Conservation (phyloP, 1,140 invertebrate genomes). For the Bombus superbus region DNA sequence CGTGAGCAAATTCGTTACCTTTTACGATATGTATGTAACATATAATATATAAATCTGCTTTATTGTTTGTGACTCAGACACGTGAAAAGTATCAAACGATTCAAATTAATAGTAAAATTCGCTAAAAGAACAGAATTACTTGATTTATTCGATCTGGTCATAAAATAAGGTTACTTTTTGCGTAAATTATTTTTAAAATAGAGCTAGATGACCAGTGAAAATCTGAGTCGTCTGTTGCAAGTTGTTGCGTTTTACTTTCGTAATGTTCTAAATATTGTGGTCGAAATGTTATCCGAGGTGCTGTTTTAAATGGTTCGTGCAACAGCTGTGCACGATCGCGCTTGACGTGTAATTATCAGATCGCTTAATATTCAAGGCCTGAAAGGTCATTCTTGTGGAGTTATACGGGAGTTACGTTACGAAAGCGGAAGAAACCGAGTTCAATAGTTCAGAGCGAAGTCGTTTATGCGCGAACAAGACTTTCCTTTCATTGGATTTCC, state of each 20-base stretch:
- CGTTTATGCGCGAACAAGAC: slow-evolving; percentile 49
- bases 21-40: no score
- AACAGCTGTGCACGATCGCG: neutral
- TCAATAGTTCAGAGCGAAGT: slow-evolving; percentile 67
- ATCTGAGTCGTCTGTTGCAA: neutral
- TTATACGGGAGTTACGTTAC: slow-evolving; percentile 58
- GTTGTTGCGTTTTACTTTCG: neutral
- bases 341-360: slow-evolving; percentile 41
- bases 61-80: no score
- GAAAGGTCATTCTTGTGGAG: slow-evolving; percentile 46
- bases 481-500: slow-evolving; percentile 66
- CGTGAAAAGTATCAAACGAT: no score
- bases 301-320: neutral
- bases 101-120: no score
- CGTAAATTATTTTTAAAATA: neutral
- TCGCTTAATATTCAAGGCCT: slow-evolving; percentile 60
- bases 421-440: slow-evolving; percentile 69
- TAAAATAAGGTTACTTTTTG: neutral
- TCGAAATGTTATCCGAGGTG: neutral
- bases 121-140: no score
- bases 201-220: no score
- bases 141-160: no score
- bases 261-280: neutral
- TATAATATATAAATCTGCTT: no score
- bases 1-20: no score